Evolutionary conservation across 2,797 vertebrate genomes (phyloP).

Genomic region (Muscicapa comitata): DNA sequence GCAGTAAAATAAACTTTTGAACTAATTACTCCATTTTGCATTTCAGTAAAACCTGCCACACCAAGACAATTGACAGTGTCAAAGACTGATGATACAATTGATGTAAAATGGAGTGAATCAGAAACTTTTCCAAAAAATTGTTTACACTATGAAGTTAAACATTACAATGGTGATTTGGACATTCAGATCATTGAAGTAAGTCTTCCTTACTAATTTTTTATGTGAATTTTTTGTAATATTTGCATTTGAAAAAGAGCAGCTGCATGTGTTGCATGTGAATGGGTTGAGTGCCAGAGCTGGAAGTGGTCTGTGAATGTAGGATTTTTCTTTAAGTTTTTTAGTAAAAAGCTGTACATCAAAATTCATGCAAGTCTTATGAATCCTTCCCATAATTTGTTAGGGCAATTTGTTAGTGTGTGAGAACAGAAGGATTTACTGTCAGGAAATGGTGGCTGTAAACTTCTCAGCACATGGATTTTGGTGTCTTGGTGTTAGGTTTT

Average conservation of each 20-base stretch:
- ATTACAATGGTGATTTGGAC: not conserved
- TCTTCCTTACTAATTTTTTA: not conserved
- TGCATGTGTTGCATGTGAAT: not conserved
- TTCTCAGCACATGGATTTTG: not conserved
- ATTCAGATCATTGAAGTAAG: not conserved
- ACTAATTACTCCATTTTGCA: not conserved
- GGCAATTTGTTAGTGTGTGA: not conserved
- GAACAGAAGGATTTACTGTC: not conserved
- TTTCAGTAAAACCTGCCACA: conserved; percentile 71
- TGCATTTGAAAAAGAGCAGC: not conserved
- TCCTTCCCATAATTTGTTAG: not conserved
- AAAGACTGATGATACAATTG: not conserved
- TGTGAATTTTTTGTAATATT: not conserved
- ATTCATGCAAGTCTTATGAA: not conserved
- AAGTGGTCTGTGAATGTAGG: not conserved
- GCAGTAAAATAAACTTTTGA: not conserved
- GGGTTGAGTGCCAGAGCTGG: not conserved
- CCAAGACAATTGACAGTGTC: conserved; percentile 46
- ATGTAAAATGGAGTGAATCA: conserved; percentile 62
- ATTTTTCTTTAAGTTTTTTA: not conserved
- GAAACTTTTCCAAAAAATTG: conserved; percentile 45
- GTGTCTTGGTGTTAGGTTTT: not conserved
- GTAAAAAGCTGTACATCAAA: not conserved
- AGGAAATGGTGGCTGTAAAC: not conserved
- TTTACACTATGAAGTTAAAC: conserved; percentile 61